Evolutionary conservation across 2,888 invertebrate genomes (phyloP).

Genomic region (Drosophila quinaria): DNA sequence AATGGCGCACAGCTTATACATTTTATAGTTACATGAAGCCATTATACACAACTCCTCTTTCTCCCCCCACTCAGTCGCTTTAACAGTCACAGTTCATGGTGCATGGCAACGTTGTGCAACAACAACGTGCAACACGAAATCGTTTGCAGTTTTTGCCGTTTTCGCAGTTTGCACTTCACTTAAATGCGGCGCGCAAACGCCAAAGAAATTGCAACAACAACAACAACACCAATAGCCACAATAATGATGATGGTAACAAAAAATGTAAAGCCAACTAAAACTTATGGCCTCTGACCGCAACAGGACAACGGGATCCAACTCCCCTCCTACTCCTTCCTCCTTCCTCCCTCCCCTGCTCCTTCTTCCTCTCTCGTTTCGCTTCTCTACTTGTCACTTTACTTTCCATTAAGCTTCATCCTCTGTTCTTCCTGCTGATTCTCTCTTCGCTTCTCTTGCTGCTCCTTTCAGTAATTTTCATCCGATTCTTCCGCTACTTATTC

Average conservation of each 20-base stretch:
- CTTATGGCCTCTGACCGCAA: slow-evolving; percentile 44
- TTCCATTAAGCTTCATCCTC: neutral
- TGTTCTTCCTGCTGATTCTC: neutral
- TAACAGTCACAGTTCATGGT: slow-evolving; percentile 29
- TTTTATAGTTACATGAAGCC: slow-evolving; percentile 69
- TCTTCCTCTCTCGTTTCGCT: neutral
- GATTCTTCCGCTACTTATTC: no score
- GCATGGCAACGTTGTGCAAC: slow-evolving; percentile 28
- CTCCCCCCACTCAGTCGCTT: neutral
- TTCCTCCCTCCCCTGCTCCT: neutral
- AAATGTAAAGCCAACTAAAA: slow-evolving; percentile 48
- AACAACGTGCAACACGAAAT: slow-evolving; percentile 29
- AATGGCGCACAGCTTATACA: slow-evolving; percentile 64
- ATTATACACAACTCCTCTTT: slow-evolving; percentile 33
- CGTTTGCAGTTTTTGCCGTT: slow-evolving; percentile 32
- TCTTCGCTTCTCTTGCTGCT: no score
- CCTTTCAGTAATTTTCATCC: no score
- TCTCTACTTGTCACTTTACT: neutral
- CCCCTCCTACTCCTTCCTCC: neutral
- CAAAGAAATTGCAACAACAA: slow-evolving; percentile 51
- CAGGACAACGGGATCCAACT: slow-evolving; percentile 4
- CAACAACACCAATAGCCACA: slow-evolving; percentile 19
- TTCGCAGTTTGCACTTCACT: slow-evolving; percentile 69
- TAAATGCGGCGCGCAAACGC: slow-evolving; percentile 62
- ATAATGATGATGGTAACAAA: neutral